Base-by-base conservation (phyloP, 37 sponge, comb jelly and placozoan species). In the Beroe forskalii region DNA sequence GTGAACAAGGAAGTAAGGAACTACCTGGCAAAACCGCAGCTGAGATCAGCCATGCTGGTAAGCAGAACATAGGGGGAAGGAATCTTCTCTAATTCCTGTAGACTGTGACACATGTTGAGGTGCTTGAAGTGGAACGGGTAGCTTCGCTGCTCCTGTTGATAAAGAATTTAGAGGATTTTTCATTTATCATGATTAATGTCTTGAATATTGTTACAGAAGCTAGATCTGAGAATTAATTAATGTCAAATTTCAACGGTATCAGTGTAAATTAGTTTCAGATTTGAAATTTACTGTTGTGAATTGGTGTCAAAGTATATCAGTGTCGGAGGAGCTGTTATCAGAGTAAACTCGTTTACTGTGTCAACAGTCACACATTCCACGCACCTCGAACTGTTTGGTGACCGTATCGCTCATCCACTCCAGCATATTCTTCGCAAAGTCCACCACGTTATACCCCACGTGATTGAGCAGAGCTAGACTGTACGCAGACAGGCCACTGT, bases 341-440 rank as follows among this genome's bases (percentile, higher is more conserved):
- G n/a, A n/a, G n/a, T n/a, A n/a, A n/a, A n/a, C n/a, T n/a, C n/a
- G n/a, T n/a, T n/a, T n/a, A n/a, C n/a, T n/a, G n/a, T n/a, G n/a
- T n/a, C n/a, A n/a, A n/a, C n/a, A n/a, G n/a, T n/a, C n/a, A n/a
- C n/a, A n/a, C n/a, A n/a, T n/a, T n/a, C n/a, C n/a, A n/a, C n/a
- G n/a, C 1, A 80, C 86, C 86, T 96, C 97, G 89, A 96, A 96
- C 92, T 92, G 93, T 62, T 93, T 93, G 92, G 95, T 93, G 38
- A 99, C 94, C 63, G 94, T 96, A 32, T 99, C 99, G 67, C 97
- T 94, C 99, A 99, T 99, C 99, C 99, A 98, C 90, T 98, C 99
- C 67, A 98, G 95, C 97, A 95, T 67, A 22, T 38, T 94, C 91
- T 99, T 99, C 62, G 99, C 99, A 91, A 96, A 99, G 62, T 99